Percentiles rank a stretch among this genome's conserved stretches.
These are phyloP conservation scores for Cervus canadensis DNA, from an alignment of 2,113 vertebrate genomes.

Conservation along the genomic window DNA sequence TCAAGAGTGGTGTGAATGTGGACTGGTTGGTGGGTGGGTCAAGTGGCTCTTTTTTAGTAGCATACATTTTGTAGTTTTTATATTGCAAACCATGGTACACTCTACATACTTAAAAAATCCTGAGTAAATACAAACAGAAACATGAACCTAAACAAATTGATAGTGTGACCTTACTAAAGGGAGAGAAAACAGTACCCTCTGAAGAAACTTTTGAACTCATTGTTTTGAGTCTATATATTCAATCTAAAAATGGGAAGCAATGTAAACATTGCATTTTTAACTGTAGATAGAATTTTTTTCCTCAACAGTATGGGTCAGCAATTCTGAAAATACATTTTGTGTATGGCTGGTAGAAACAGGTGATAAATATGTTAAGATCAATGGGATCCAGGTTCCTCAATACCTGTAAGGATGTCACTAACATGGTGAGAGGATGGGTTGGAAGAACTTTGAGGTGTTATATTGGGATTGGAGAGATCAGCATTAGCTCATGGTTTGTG, in stretches of 20 bases:
- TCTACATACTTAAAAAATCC: background rate
- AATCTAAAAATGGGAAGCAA: background rate
- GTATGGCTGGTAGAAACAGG: background rate
- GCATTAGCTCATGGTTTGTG: background rate
- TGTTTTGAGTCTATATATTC: background rate
- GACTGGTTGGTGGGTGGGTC: background rate
- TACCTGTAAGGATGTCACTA: background rate
- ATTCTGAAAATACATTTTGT: background rate
- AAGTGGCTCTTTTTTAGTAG: background rate
- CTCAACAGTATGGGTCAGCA: background rate
- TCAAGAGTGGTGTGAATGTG: background rate
- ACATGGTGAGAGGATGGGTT: background rate
- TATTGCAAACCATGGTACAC: background rate
- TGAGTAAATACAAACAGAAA: background rate
- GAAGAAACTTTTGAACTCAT: background rate
- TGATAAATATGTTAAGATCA: background rate
- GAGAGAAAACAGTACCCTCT: background rate
- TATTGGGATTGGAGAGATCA: background rate
- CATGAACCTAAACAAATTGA: background rate
- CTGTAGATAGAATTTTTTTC: background rate
- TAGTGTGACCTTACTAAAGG: background rate
- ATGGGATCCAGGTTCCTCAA: background rate
- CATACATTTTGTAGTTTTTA: background rate
- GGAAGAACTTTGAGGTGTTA: background rate
- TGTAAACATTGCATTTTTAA: background rate